Conservation (phyloP, 2,113 vertebrate species). For the Mohoua ochrocephala region DNA sequence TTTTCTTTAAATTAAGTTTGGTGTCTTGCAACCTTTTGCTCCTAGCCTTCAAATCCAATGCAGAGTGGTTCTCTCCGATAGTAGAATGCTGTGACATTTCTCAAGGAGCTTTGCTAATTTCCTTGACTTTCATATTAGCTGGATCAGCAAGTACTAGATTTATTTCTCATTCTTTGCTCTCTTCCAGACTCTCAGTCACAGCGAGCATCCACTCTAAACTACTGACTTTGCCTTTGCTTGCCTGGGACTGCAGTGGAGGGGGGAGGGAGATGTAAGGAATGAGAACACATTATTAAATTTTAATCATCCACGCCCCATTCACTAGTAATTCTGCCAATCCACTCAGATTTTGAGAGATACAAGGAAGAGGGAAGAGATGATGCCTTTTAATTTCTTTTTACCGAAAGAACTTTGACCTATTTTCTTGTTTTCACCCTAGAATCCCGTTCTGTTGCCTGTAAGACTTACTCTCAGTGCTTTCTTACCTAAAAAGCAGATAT, state of each 20-base stretch:
- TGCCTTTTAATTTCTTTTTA: neutral
- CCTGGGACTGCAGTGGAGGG: fast-evolving
- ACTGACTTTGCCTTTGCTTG: neutral
- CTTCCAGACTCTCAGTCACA: neutral
- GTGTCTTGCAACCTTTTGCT: neutral
- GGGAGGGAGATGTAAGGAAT: neutral
- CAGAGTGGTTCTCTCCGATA: neutral
- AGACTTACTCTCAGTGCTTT: neutral
- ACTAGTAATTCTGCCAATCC: neutral
- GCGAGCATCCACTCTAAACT: neutral
- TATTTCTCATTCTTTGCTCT: conserved; percentile 1
- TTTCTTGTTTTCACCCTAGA: neutral
- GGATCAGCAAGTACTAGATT: conserved; percentile 19
- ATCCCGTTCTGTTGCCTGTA: neutral
- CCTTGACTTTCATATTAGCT: conserved; percentile 36
- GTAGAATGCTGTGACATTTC: conserved; percentile 16
- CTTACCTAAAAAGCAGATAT: neutral
- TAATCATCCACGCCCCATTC: neutral
- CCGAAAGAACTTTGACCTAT: neutral
- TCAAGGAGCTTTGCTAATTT: conserved; percentile 44
- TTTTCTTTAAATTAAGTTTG: neutral
- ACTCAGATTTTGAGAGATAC: neutral
- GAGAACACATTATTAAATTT: neutral
- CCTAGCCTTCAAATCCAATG: neutral
- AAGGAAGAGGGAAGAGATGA: neutral